A percentile compares a stretch with the other conserved stretches of the same genome.
These are phyloP conservation scores for Nycticebus coucang DNA, from an alignment of 2,113 vertebrate genomes.

Conservation along the genomic window DNA sequence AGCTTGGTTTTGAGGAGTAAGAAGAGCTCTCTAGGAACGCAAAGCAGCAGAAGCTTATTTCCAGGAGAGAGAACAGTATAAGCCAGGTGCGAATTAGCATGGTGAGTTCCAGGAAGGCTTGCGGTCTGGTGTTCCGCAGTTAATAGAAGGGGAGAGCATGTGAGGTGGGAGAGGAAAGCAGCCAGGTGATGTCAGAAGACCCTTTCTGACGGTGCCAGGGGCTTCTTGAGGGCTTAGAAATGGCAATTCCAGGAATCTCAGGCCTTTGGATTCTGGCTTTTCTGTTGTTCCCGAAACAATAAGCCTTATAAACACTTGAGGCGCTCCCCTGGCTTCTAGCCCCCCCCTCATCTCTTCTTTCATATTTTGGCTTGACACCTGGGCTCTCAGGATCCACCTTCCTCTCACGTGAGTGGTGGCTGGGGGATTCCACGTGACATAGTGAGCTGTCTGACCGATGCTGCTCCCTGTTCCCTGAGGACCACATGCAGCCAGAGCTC, in stretches of 20 bases:
- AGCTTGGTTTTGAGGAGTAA: not conserved
- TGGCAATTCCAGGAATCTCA: not conserved
- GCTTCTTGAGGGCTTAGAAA: not conserved
- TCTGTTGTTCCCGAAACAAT: not conserved
- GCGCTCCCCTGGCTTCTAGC: not conserved
- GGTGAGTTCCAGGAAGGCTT: not conserved
- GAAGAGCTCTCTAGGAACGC: not conserved
- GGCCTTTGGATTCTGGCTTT: not conserved
- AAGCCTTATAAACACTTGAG: not conserved
- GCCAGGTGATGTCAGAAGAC: not conserved
- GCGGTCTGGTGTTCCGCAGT: not conserved
- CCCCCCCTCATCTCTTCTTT: not conserved
- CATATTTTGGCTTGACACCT: not conserved
- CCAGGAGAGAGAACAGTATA: not conserved
- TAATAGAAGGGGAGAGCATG: not conserved
- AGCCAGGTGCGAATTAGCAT: not conserved
- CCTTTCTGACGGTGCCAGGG: not conserved
- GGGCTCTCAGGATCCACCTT: not conserved
- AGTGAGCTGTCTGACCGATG: fast-evolving
- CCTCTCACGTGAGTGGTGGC: not conserved
- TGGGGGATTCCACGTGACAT: not conserved
- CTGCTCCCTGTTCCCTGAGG: not conserved
- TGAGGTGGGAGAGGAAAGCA: not conserved
- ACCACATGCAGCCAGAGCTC: not conserved
- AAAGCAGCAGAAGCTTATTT: not conserved